phyloP scores from a whole-genome alignment of 2,888 invertebrate genomes.

The Hirudinaria manillensis region DNA sequence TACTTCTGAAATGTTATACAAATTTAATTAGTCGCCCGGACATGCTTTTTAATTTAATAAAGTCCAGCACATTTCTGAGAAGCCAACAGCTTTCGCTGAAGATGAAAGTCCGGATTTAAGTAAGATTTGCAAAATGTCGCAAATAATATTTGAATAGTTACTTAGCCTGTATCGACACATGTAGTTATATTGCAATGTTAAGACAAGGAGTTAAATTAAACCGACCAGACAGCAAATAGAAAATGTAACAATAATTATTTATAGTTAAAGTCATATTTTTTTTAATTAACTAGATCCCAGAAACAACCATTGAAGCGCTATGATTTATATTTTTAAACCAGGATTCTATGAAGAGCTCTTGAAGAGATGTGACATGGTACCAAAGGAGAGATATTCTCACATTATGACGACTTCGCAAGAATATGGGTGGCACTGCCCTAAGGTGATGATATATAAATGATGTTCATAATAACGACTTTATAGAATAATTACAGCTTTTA shows the following conservation, averaged over 20 bases:
- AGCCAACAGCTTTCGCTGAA: slow-evolving; percentile 20
- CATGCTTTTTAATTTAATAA: background rate
- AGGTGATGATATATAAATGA: background rate
- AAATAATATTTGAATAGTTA: no score
- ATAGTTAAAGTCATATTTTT: no score
- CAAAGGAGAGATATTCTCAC: slow-evolving; percentile 10
- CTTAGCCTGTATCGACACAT: no score
- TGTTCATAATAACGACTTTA: no score
- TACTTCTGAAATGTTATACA: background rate
- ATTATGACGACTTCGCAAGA: slow-evolving; percentile 1
- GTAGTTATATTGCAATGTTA: no score
- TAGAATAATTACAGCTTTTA: background rate
- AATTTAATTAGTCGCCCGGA: background rate
- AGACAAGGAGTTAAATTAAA: no score
- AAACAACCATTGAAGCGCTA: no score
- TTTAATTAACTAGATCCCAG: no score
- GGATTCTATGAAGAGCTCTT: slow-evolving; percentile 2
- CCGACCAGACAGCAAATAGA: no score
- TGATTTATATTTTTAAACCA: background rate
- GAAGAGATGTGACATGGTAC: background rate
- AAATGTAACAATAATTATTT: no score
- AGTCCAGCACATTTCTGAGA: slow-evolving; percentile 17
- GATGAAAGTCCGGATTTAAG: slow-evolving; percentile 11
- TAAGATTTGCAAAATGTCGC: no score
- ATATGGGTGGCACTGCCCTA: slow-evolving; percentile 20